Evolutionary conservation across 64 coral and sea anemone species (phyloP).

Genomic region (Dendrophyllia cribrosa): DNA sequence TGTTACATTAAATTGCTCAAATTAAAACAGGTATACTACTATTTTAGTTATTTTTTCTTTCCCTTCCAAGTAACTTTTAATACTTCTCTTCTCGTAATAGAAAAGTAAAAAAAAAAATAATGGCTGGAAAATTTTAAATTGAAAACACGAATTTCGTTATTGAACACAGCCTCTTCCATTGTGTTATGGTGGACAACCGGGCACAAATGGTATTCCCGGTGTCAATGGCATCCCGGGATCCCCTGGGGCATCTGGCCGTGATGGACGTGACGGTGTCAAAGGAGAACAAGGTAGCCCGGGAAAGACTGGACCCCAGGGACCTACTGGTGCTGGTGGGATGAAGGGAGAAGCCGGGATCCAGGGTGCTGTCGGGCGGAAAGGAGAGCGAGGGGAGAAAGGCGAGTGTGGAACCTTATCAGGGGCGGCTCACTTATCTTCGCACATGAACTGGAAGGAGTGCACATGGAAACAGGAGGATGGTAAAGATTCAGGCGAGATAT

Average conservation of each 20-base stretch:
- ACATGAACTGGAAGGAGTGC: constrained; percentile 62
- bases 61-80: too few relatives aligned
- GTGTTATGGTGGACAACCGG: constrained; percentile 21
- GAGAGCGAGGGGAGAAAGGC: constrained; percentile 17
- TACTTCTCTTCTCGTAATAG: too few relatives aligned
- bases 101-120: too few relatives aligned
- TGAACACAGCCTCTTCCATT: not conserved
- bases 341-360: not conserved
- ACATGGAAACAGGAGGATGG: constrained; percentile 29
- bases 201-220: constrained; percentile 11
- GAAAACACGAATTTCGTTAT: not conserved
- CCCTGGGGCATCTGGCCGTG: constrained; percentile 26
- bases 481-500: constrained; percentile 28
- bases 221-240: not conserved
- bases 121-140: not conserved
- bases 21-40: not conserved
- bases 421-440: not conserved
- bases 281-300: not conserved
- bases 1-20: too few relatives aligned
- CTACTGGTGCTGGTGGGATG: too few relatives aligned
- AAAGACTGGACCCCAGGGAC: not conserved
- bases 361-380: not conserved
- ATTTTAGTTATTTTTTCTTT: not conserved
- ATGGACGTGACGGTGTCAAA: constrained; percentile 2
- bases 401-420: not conserved